Base-by-base conservation (phyloP, 2,888 invertebrate species). In the Xylocampa areola region DNA sequence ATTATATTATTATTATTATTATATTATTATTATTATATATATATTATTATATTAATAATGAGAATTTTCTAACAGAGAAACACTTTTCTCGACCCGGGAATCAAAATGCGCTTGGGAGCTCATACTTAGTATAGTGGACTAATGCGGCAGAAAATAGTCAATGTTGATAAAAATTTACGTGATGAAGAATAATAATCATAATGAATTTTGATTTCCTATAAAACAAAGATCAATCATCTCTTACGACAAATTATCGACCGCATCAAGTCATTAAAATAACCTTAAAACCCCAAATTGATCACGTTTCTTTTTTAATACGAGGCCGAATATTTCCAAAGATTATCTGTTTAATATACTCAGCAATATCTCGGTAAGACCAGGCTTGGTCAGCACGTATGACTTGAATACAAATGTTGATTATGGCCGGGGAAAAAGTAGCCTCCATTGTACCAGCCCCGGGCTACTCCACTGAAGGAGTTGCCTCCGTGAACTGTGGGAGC, bases 331-430 rank as follows among this genome's bases (percentile, higher is more conserved):
- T 62, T 65, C 21, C 37, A 39, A 55, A 71, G 73, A 75, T 73
- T 72, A 72, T 76, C 75, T 60, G 49, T 63, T 47, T 59, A 68
- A 63, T 70, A 50, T 69, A 40, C 43, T 36, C 44, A 44, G 60
- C 43, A 63, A 35, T 61, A 68, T 58, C 45, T 55, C 33, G 74
- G 75, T 73, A 68, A 39, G 23, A 25, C 63, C 16, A 35, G 72
- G 72, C 73, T 58, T 65, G 77, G 77, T 58, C 76, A 71, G 71
- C 62, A 64, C 68, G 82, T 80, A 73, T 68, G 85, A 76, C 71
- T 66, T 60, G 93, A 91, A 93, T 93, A 93, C 92, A 90, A 92
- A 94, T 94, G 91, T 92, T 91, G 89, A 92, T 90, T 89, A 88
- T 89, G 86, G 84, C 78, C 13, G 70, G 81, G 88, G 90, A 92